A percentile compares a stretch with the other conserved stretches of the same genome.
Conservation (phyloP, 2,113 vertebrate species). For the Gopherus evgoodei region DNA sequence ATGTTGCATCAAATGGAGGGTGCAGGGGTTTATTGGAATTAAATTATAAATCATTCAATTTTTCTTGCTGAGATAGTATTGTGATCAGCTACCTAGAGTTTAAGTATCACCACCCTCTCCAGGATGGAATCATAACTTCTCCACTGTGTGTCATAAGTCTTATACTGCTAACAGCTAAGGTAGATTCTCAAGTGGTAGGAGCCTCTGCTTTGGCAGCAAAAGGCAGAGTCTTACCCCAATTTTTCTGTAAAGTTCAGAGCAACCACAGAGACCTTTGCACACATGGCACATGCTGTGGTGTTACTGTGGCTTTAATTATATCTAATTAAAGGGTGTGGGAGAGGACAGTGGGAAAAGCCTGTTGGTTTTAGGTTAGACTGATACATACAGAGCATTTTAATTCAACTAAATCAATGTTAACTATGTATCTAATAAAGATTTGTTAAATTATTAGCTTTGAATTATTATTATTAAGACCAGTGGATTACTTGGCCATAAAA, state of each 20-base stretch:
- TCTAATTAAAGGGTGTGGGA: neutral
- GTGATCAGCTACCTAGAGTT: neutral
- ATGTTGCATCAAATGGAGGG: fast-evolving
- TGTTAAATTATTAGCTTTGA: neutral
- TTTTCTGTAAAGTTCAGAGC: fast-evolving
- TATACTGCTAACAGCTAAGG: fast-evolving
- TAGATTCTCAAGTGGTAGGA: neutral
- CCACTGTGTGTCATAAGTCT: neutral
- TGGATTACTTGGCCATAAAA: neutral
- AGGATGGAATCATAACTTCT: neutral
- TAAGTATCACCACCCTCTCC: neutral
- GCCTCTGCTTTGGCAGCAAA: neutral
- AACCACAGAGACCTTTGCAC: neutral
- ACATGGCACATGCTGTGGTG: neutral
- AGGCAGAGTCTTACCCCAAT: neutral
- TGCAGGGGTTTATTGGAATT: neutral
- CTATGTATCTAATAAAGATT: neutral
- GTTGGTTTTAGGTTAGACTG: neutral
- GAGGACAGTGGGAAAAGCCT: neutral
- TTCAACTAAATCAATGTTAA: neutral
- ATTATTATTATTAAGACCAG: neutral
- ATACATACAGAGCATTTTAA: neutral
- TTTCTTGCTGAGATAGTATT: neutral
- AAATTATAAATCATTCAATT: neutral
- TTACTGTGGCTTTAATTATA: neutral